Conservation (phyloP, 2,113 vertebrate species). For the Parus major region DNA sequence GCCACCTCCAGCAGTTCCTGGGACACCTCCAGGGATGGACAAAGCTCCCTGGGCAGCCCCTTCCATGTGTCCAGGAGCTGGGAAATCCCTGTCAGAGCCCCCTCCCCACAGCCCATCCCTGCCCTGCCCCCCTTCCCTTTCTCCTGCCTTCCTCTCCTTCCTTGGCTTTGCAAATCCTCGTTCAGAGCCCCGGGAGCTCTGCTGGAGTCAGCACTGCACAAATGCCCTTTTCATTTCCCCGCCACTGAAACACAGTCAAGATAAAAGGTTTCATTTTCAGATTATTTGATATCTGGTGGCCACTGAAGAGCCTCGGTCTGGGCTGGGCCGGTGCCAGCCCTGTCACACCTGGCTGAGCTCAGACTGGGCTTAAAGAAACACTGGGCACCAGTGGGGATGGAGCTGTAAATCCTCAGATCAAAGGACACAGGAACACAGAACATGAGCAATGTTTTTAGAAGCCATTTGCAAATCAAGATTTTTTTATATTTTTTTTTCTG, state of each 20-base stretch:
- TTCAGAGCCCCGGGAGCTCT: neutral
- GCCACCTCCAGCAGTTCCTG: too few species aligned
- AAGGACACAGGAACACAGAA: neutral
- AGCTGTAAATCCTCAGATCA: neutral
- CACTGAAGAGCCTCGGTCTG: neutral
- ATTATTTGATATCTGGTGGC: neutral
- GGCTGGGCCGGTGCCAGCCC: neutral
- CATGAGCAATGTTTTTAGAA: neutral
- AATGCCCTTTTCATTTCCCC: neutral
- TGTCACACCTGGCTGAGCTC: neutral
- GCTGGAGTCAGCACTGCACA: neutral
- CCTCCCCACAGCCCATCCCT: neutral
- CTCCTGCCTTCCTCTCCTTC: neutral
- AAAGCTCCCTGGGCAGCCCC: too few species aligned
- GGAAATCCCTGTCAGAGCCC: too few species aligned
- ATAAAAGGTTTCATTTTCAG: conserved; percentile 19
- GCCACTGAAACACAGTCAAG: neutral
- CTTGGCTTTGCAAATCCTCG: too few species aligned
- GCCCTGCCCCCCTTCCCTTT: too few species aligned
- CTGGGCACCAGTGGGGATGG: neutral
- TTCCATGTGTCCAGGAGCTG: too few species aligned
- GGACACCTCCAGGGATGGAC: too few species aligned
- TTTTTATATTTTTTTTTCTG: neutral
- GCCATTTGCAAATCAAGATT: neutral
- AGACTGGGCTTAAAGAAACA: neutral